Percentiles rank a stretch among this genome's conserved stretches.
These are phyloP conservation scores for Brienomyrus brachyistius DNA, from an alignment of 2,113 vertebrate genomes.

Conservation along the genomic window DNA sequence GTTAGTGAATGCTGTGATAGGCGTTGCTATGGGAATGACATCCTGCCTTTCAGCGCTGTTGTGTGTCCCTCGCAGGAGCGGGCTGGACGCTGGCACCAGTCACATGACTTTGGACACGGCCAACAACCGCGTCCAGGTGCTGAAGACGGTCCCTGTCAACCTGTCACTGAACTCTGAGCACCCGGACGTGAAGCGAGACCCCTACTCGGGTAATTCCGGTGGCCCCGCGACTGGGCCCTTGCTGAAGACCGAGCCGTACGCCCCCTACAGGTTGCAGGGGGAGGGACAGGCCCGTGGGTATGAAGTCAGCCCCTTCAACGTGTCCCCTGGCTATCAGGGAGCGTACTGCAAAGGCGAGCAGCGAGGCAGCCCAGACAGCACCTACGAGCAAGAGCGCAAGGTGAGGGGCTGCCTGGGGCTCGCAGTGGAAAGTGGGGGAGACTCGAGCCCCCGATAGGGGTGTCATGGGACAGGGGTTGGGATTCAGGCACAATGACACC, in stretches of 20 bases:
- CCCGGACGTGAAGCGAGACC: constrained; percentile 74
- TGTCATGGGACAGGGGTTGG: background rate
- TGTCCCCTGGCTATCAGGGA: constrained; percentile 65
- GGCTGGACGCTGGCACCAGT: constrained; percentile 26
- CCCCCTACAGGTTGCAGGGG: constrained; percentile 67
- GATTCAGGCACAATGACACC: background rate
- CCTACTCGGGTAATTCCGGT: constrained; percentile 48
- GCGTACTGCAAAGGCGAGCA: constrained; percentile 84
- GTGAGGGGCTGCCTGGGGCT: constrained; percentile 40
- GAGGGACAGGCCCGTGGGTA: constrained; percentile 77
- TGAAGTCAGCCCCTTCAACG: constrained; percentile 70
- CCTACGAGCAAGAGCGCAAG: constrained; percentile 71
- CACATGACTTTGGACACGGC: constrained; percentile 64
- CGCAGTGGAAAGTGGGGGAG: no score
- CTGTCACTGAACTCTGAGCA: constrained; percentile 80
- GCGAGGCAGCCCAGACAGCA: constrained; percentile 85
- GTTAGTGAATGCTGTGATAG: background rate
- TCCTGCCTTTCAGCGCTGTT: background rate
- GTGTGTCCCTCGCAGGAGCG: background rate
- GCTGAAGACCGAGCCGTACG: constrained; percentile 84
- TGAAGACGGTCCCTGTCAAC: constrained; percentile 87
- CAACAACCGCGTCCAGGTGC: constrained; percentile 83
- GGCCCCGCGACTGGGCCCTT: constrained; percentile 54
- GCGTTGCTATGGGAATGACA: background rate
- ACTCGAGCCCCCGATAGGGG: background rate